Percentiles rank a stretch among this genome's conserved stretches.
Evolutionary conservation across 2,888 invertebrate species (phyloP).

Genomic region (Plebejus melissa): DNA sequence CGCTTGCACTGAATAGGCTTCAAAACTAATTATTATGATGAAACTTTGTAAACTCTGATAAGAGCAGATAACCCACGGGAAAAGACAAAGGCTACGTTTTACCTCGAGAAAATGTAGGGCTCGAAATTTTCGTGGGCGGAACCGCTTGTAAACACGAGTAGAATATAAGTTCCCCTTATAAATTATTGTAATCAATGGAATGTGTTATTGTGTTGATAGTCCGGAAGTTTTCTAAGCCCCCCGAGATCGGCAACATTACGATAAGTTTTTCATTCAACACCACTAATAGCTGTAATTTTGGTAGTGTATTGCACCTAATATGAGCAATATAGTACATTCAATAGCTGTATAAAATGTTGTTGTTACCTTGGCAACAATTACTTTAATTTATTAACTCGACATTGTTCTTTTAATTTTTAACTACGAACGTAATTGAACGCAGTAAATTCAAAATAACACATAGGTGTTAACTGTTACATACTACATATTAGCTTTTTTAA

Average conservation of each 20-base stretch:
- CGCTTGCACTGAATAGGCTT: no score
- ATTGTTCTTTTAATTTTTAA: not conserved
- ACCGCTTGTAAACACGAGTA: no score
- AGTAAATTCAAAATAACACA: not conserved
- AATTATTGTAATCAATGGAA: not conserved
- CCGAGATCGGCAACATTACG: not conserved
- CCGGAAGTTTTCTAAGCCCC: not conserved
- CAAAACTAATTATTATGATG: no score
- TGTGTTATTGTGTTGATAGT: not conserved
- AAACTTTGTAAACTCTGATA: no score
- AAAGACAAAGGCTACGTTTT: no score
- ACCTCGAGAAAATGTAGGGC: no score
- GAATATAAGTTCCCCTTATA: no score
- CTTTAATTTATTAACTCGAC: not conserved
- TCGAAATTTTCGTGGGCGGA: no score
- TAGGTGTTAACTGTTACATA: not conserved
- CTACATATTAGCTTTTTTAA: no score
- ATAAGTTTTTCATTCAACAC: constrained; percentile 1
- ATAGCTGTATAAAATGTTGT: not conserved
- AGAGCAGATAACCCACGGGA: no score
- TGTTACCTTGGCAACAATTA: not conserved
- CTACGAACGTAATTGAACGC: not conserved
- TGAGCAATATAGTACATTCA: not conserved
- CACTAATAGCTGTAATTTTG: constrained; percentile 6
- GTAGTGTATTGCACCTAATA: not conserved